These are phyloP conservation scores for Trinectes maculatus DNA, from an alignment of 2,113 vertebrate genomes.

Conservation along the genomic window DNA sequence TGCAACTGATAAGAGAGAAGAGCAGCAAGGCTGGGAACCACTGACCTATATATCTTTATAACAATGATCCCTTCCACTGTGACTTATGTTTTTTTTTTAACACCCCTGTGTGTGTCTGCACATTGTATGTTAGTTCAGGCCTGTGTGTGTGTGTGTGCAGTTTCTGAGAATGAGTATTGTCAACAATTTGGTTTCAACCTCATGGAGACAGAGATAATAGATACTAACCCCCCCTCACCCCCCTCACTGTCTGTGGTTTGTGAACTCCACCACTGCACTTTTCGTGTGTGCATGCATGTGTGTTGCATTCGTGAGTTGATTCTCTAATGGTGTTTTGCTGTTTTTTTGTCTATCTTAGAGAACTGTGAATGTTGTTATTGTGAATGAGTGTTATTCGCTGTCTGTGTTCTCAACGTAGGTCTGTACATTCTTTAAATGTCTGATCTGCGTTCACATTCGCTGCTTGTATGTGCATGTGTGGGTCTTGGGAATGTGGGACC, in stretches of 20 bases:
- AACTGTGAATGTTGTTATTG: conserved; percentile 12
- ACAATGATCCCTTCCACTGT: conserved; percentile 36
- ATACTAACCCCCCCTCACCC: conserved; percentile 37
- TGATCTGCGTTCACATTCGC: conserved; percentile 4
- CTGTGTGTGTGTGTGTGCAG: not conserved
- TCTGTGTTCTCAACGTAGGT: conserved; percentile 9
- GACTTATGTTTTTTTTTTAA: conserved; percentile 18
- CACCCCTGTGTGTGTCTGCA: conserved; percentile 22
- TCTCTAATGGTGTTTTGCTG: conserved; percentile 27
- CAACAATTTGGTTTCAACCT: conserved; percentile 69
- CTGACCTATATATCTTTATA: conserved; percentile 37
- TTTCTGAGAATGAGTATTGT: conserved; percentile 60
- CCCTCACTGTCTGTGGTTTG: conserved; percentile 42
- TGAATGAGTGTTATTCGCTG: conserved; percentile 23
- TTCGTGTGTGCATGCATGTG: conserved; percentile 11
- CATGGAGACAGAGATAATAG: conserved; percentile 62
- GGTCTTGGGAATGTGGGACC: conserved; percentile 48
- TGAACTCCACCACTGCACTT: conserved; percentile 32
- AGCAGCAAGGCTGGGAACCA: conserved; percentile 12
- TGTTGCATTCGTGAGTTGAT: conserved; percentile 11
- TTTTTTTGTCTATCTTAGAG: conserved; percentile 27
- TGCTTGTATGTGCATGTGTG: conserved; percentile 35
- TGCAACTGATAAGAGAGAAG: conserved; percentile 23
- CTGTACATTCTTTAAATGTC: conserved; percentile 47
- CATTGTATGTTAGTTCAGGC: conserved; percentile 25